phyloP scores from a whole-genome alignment of 2,888 invertebrate genomes.

The Standfussiana lucernea region DNA sequence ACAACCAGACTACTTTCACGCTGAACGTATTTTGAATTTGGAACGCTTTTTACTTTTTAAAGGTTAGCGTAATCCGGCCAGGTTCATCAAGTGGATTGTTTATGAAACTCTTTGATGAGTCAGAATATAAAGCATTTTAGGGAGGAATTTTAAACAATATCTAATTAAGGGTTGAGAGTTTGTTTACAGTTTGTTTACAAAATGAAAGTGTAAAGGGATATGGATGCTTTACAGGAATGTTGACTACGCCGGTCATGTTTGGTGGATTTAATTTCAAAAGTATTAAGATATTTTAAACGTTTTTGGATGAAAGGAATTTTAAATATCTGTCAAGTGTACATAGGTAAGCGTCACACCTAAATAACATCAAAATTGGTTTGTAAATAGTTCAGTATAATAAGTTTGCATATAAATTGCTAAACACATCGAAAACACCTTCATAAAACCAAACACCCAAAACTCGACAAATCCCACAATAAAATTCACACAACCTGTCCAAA shows the following conservation, averaged over 20 bases:
- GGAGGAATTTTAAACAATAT: slow-evolving; percentile 40
- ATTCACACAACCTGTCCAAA: slow-evolving; percentile 26
- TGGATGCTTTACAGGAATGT: slow-evolving; percentile 20
- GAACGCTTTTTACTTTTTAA: slow-evolving; percentile 73
- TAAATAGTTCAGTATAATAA: no score
- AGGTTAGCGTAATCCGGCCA: slow-evolving; percentile 64
- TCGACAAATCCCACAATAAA: slow-evolving; percentile 31
- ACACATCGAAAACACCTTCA: neutral
- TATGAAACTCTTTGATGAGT: slow-evolving; percentile 61
- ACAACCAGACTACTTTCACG: slow-evolving; percentile 85
- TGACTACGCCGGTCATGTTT: neutral
- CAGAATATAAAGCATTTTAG: slow-evolving; percentile 48
- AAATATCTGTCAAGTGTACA: neutral
- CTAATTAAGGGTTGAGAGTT: slow-evolving; percentile 36
- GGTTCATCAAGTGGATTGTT: slow-evolving; percentile 67
- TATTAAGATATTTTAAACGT: slow-evolving; percentile 1
- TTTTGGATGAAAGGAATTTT: neutral
- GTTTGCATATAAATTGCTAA: no score
- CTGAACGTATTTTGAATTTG: slow-evolving; percentile 76
- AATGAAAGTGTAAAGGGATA: slow-evolving; percentile 14
- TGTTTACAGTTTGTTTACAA: slow-evolving; percentile 33
- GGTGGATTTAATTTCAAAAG: neutral
- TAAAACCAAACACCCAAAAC: slow-evolving; percentile 21
- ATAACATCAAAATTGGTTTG: no score
- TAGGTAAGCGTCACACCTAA: neutral